Conservation (phyloP, 2,888 invertebrate species). For the Yponomeuta malinellus region DNA sequence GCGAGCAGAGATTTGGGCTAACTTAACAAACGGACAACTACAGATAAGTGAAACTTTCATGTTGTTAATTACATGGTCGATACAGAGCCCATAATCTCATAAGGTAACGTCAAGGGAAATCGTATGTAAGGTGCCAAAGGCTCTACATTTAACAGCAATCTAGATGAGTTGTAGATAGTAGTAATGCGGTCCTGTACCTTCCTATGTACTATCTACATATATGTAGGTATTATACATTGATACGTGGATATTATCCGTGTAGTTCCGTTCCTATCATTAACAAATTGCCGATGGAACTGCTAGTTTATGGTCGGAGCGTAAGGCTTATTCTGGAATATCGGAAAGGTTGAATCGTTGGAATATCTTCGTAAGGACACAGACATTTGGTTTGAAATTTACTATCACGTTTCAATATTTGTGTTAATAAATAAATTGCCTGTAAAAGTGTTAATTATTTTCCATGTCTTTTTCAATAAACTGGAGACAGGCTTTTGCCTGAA, state of each 20-base stretch:
- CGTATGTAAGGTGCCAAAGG: neutral
- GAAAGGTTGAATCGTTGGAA: neutral
- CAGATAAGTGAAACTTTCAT: neutral
- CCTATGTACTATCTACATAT: neutral
- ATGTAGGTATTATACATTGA: conserved; percentile 4
- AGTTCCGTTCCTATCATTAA: conserved; percentile 55
- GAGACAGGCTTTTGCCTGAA: no score
- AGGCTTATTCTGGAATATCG: conserved; percentile 25
- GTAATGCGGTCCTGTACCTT: neutral
- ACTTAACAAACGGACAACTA: neutral
- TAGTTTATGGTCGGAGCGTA: conserved; percentile 33
- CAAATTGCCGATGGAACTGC: conserved; percentile 54
- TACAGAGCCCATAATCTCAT: neutral
- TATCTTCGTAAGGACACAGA: neutral
- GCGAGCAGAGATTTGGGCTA: neutral
- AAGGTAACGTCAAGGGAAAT: neutral
- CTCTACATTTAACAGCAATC: conserved; percentile 2
- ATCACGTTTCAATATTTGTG: no score
- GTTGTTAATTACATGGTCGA: neutral
- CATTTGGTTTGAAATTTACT: no score
- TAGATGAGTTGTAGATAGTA: conserved; percentile 4
- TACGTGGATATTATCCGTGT: conserved; percentile 23
- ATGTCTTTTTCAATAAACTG: no score
- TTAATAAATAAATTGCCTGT: no score
- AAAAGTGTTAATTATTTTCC: no score